phyloP scores from a whole-genome alignment of 2,888 invertebrate genomes.

The Eupithecia centaureata region DNA sequence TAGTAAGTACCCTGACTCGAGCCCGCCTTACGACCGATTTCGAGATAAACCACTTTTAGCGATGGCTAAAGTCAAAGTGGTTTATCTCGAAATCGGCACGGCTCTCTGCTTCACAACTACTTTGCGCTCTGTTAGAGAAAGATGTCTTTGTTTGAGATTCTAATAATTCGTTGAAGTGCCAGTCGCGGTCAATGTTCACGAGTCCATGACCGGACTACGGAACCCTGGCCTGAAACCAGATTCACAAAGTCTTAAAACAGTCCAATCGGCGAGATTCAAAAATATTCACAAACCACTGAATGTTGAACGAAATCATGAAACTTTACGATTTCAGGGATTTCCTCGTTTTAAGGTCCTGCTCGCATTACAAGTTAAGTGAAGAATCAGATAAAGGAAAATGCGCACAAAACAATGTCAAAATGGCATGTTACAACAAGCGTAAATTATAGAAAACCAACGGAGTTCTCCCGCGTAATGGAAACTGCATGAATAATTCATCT shows the following conservation, averaged over 20 bases:
- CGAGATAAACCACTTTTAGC: not conserved
- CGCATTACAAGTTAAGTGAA: not conserved
- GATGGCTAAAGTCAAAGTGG: too few species aligned
- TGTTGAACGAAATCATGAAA: not conserved
- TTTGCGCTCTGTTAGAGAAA: not conserved
- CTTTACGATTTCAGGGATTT: not conserved
- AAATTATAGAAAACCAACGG: constrained; percentile 35
- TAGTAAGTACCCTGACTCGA: not conserved
- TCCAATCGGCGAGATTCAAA: not conserved
- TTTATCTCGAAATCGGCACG: too few species aligned
- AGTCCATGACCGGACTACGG: too few species aligned
- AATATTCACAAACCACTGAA: too few species aligned
- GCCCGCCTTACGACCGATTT: not conserved
- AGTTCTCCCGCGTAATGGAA: constrained; percentile 31
- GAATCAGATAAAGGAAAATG: constrained; percentile 8
- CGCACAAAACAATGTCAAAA: constrained; percentile 12
- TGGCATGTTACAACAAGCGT: constrained; percentile 20
- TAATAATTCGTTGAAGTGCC: not conserved
- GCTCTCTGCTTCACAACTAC: too few species aligned
- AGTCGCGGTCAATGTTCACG: not conserved
- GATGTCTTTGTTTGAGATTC: not conserved
- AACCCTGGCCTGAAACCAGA: not conserved
- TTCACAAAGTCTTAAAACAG: not conserved
- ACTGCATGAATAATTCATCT: constrained; percentile 31
- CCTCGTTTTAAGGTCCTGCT: not conserved